phyloP scores from a whole-genome alignment of 2,113 vertebrate genomes.

The Erpornis zantholeuca region DNA sequence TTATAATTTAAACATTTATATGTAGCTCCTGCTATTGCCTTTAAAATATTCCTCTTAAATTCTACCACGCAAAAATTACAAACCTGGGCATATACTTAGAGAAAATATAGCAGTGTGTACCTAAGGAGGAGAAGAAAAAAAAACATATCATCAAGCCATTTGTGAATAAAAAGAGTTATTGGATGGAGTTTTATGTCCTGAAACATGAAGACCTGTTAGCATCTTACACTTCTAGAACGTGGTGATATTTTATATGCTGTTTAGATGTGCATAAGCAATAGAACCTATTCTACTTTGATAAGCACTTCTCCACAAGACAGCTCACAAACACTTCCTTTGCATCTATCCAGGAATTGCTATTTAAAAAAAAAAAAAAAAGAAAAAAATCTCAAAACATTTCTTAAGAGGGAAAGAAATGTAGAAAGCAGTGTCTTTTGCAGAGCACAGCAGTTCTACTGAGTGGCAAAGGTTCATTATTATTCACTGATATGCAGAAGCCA shows the following conservation, averaged over 20 bases:
- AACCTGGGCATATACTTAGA: constrained; percentile 29
- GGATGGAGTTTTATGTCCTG: constrained; percentile 46
- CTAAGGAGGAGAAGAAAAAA: constrained; percentile 15
- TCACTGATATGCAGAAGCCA: constrained; percentile 58
- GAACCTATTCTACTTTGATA: not conserved
- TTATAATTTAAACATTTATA: constrained; percentile 9
- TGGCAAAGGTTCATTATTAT: constrained; percentile 68
- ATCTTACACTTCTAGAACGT: constrained; percentile 41
- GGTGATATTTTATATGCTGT: constrained; percentile 43
- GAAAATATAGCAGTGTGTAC: constrained; percentile 6
- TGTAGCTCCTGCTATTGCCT: not conserved
- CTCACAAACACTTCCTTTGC: not conserved
- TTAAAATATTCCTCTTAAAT: constrained; percentile 24
- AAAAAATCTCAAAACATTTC: not conserved
- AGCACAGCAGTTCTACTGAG: constrained; percentile 62
- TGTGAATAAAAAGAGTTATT: constrained; percentile 44
- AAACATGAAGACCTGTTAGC: constrained; percentile 42
- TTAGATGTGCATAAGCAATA: not conserved
- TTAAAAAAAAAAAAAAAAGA: not conserved
- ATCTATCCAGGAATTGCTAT: not conserved
- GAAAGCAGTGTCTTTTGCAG: constrained; percentile 54
- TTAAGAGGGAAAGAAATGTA: not conserved
- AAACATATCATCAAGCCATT: not conserved
- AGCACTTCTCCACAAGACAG: not conserved
- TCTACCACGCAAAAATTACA: not conserved